A percentile compares a stretch with the other conserved stretches of the same genome.
These are phyloP conservation scores for Poeciliopsis infans DNA, from an alignment of 2,797 vertebrate species.

Conservation along the genomic window DNA sequence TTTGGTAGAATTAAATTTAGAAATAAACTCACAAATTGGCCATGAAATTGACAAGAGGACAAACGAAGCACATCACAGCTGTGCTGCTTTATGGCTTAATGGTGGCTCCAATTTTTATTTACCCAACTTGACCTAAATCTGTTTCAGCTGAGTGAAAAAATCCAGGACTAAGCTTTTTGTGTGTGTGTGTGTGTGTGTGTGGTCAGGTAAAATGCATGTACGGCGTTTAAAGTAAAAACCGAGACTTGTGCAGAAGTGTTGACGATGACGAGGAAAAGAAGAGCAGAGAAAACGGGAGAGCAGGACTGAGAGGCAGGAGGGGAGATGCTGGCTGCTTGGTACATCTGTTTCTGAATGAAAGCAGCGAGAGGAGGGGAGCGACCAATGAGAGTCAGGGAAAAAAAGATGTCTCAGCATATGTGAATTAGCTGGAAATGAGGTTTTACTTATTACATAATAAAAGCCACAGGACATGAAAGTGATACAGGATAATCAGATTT, in stretches of 20 bases:
- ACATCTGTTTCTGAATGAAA: slow-evolving; percentile 80
- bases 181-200: not conserved
- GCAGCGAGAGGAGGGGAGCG: slow-evolving; percentile 35
- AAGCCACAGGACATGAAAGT: slow-evolving; percentile 51
- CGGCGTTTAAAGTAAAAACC: not conserved
- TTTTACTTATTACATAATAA: slow-evolving; percentile 48
- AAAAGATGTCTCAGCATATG: slow-evolving; percentile 64
- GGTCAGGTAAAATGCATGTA: not conserved
- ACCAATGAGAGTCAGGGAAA: slow-evolving; percentile 16
- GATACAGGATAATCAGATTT: slow-evolving; percentile 25
- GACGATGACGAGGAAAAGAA: not conserved
- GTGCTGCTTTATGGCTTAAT: slow-evolving; percentile 19
- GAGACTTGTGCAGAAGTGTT: slow-evolving; percentile 1
- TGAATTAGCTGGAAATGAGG: slow-evolving; percentile 59
- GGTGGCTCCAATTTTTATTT: slow-evolving; percentile 14
- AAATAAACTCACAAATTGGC: slow-evolving; percentile 72
- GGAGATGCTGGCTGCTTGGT: slow-evolving; percentile 52
- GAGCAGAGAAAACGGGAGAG: slow-evolving; percentile 33
- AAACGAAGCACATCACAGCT: slow-evolving; percentile 43
- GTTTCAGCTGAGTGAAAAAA: slow-evolving; percentile 34
- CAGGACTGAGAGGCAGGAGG: slow-evolving; percentile 5
- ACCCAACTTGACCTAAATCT: slow-evolving; percentile 28
- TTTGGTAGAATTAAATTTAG: slow-evolving; percentile 67
- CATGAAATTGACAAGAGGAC: slow-evolving; percentile 60
- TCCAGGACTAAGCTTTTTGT: slow-evolving; percentile 28